These are phyloP conservation scores for Neodiprion pinetum DNA, from an alignment of 1,140 invertebrate genomes.

Conservation along the genomic window DNA sequence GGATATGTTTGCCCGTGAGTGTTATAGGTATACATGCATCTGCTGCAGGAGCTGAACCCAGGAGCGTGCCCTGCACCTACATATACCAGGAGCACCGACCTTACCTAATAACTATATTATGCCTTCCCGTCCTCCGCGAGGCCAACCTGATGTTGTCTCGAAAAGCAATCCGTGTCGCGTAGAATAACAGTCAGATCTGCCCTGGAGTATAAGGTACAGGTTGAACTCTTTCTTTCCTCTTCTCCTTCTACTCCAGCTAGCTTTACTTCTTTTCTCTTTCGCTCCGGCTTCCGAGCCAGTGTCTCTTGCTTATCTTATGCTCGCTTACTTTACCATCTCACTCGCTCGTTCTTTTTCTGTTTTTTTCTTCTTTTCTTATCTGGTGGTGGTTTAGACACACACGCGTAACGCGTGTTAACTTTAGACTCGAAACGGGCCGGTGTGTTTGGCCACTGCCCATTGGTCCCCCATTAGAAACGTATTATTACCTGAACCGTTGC, in stretches of 20 bases:
- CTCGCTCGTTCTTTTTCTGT: no score
- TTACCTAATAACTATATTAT: constrained; percentile 15
- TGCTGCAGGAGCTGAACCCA: background rate
- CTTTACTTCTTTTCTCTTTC: no score
- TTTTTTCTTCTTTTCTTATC: no score
- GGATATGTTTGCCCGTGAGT: no score
- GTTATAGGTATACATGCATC: no score
- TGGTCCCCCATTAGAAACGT: background rate
- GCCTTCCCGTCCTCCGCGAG: constrained; percentile 27
- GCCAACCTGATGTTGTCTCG: constrained; percentile 25
- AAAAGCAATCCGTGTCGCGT: constrained; percentile 38
- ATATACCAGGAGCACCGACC: background rate
- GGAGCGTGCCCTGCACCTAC: no score
- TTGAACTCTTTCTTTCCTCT: background rate
- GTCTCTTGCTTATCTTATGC: no score
- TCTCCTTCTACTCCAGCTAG: background rate
- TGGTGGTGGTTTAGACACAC: no score
- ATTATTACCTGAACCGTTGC: no score
- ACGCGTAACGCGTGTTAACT: background rate
- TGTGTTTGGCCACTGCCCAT: background rate
- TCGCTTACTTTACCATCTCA: no score
- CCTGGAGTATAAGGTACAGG: background rate
- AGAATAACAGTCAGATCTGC: constrained; percentile 40
- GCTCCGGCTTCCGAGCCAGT: no score
- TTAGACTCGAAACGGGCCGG: background rate